Evolutionary conservation across 1,140 invertebrate genomes (phyloP), one percentile per base, ranked within the genome.

Genomic region (Euura lappo): DNA sequence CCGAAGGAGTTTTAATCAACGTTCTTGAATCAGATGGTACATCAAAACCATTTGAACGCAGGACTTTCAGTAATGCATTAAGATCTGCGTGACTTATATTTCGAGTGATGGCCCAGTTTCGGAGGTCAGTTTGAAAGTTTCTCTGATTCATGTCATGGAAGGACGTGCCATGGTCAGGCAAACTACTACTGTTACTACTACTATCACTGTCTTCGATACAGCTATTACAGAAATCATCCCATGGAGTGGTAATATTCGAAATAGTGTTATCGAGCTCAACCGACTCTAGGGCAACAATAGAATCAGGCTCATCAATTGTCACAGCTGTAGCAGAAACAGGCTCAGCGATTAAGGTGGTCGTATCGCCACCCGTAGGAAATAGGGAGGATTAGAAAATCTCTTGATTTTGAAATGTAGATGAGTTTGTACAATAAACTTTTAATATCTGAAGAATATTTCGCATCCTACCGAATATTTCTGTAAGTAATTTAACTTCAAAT

Each of bases 61-160:
- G 11, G 47, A 51, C 11, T 51, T 51, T 6, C 11, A 51, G 47
- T 11, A 51, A 51, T 51, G 47, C 47, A 51, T 1, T 11, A 51
- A 51, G 47, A 51, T 51, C 47, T 51, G 47, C 47, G 11, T 51
- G 47, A 51, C 47, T 51, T 51, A 51, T 51, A 51, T 51, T 51
- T 51, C 47, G 47, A 51, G 47, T 51, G 47, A 51, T 51, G 47
- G 47, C 47, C 47, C 47, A 51, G 47, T 51, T 51, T 11, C 11
- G 47, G 6, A 51, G 47, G 47, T 51, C 47, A 51, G 47, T 51
- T 11, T 51, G 47, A 51, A 51, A 51, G 11, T 11, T 51, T 51
- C 47, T 51, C 11, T 51, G 1, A 51, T 6, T 51, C 6, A 1
- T 51, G 11, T 51, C 11, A 51, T 51, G 47, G 2, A 51, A 51